These are phyloP conservation scores for Pteronura brasiliensis DNA, from an alignment of 2,113 vertebrate species.

Conservation along the genomic window DNA sequence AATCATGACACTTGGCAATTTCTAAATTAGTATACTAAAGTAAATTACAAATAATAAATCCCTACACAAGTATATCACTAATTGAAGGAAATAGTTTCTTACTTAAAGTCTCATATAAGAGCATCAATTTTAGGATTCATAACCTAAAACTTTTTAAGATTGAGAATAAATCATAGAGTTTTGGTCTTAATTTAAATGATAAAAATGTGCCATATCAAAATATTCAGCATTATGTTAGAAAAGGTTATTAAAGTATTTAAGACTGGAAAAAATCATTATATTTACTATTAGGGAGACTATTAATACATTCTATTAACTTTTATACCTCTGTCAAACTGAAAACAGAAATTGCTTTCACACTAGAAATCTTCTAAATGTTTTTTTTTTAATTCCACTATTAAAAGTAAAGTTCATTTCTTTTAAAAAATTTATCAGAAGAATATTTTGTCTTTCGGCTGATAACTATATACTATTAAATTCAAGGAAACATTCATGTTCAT, in stretches of 20 bases:
- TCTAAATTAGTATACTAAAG: neutral
- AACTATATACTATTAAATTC: neutral
- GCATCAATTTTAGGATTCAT: neutral
- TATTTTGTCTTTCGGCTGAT: neutral
- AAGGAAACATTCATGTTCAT: neutral
- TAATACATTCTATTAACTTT: neutral
- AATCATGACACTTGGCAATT: neutral
- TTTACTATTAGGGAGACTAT: neutral
- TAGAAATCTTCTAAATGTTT: neutral
- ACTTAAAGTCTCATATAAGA: neutral
- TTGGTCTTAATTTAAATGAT: neutral
- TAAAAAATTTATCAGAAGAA: neutral
- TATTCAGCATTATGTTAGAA: neutral
- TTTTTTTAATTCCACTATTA: neutral
- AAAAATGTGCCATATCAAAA: constrained; percentile 7
- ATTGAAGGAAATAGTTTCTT: neutral
- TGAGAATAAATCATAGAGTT: neutral
- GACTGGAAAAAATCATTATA: neutral
- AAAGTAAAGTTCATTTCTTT: neutral
- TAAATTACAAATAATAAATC: neutral
- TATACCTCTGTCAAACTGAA: neutral
- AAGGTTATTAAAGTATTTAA: neutral
- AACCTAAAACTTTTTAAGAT: neutral
- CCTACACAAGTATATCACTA: neutral
- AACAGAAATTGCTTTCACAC: neutral